phyloP scores from a whole-genome alignment of 2,113 vertebrate species.

The Tenebrosternarchus preto region DNA sequence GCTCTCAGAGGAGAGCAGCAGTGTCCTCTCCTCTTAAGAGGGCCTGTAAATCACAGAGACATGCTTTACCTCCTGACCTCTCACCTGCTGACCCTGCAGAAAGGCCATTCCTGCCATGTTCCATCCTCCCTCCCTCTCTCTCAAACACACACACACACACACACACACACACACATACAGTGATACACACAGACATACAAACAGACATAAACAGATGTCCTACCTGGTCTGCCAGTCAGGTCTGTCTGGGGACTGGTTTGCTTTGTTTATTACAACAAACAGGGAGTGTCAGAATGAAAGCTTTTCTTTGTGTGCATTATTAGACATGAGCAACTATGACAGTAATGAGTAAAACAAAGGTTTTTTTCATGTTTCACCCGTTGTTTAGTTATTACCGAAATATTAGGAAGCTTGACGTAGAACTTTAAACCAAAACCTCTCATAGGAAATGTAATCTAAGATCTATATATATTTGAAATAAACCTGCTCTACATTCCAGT shows the following conservation, averaged over 20 bases:
- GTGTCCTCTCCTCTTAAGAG: conserved; percentile 67
- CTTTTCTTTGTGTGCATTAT: conserved; percentile 3
- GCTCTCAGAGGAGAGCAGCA: conserved; percentile 72
- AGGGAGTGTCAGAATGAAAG: conserved; percentile 37
- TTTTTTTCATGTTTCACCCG: neutral
- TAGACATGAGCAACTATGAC: conserved; percentile 33
- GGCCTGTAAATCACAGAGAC: conserved; percentile 73
- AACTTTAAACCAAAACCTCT: neutral
- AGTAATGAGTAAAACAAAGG: conserved; percentile 57
- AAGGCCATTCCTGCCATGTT: conserved; percentile 65
- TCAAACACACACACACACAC: conserved; percentile 25
- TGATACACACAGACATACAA: conserved; percentile 35
- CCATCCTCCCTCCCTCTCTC: conserved; percentile 7
- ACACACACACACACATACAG: conserved; percentile 27
- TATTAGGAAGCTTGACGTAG: neutral
- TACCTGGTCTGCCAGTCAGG: conserved; percentile 60
- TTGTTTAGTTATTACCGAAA: too few species aligned
- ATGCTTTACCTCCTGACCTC: conserved; percentile 69
- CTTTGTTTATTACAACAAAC: conserved; percentile 1
- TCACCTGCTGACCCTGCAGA: conserved; percentile 76
- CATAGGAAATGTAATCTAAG: conserved; percentile 3
- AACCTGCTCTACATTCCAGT: conserved; percentile 11
- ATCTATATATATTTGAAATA: neutral
- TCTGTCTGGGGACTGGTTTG: conserved; percentile 58
- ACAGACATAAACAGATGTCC: conserved; percentile 34